Evolutionary conservation across 2,888 invertebrate species (phyloP).

Genomic region (Drosophila acutilabella): DNA sequence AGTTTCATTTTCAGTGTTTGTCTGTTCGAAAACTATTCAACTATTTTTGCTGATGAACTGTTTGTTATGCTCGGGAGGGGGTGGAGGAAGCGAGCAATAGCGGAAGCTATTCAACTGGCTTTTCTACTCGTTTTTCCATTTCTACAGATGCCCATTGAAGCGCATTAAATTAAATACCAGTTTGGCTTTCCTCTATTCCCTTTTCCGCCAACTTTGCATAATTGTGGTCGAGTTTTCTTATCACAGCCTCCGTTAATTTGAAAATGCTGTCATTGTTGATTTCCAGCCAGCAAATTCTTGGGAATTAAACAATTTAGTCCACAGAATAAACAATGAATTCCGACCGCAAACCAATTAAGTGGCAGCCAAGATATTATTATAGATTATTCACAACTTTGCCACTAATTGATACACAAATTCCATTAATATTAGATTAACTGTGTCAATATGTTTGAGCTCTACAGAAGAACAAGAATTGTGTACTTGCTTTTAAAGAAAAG

Average conservation of each 20-base stretch:
- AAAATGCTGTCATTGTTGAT: constrained; percentile 3
- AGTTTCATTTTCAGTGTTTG: constrained; percentile 5
- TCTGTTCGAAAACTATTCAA: constrained; percentile 40
- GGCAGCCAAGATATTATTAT: not conserved
- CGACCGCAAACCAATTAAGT: constrained; percentile 5
- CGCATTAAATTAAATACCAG: constrained; percentile 68
- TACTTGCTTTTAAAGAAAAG: not conserved
- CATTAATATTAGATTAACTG: not conserved
- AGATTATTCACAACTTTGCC: not conserved
- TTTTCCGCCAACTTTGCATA: constrained; percentile 49
- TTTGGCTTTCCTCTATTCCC: constrained; percentile 35
- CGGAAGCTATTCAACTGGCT: constrained; percentile 11
- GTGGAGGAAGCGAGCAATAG: not conserved
- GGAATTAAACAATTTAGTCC: not conserved
- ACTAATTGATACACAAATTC: constrained; percentile 9
- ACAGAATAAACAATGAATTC: constrained; percentile 10
- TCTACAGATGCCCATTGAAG: constrained; percentile 40
- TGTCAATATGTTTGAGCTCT: not conserved
- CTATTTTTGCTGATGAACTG: constrained; percentile 60
- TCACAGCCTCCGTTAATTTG: constrained; percentile 33
- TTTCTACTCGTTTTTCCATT: constrained; percentile 13
- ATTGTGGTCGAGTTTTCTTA: constrained; percentile 41
- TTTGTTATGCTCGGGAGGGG: not conserved
- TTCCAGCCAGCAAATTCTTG: not conserved
- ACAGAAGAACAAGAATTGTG: too few relatives aligned